A percentile compares a stretch with the other conserved stretches of the same genome.
phyloP scores from a whole-genome alignment of 2,888 invertebrate genomes.

The Heteromyza rotundicornis region DNA sequence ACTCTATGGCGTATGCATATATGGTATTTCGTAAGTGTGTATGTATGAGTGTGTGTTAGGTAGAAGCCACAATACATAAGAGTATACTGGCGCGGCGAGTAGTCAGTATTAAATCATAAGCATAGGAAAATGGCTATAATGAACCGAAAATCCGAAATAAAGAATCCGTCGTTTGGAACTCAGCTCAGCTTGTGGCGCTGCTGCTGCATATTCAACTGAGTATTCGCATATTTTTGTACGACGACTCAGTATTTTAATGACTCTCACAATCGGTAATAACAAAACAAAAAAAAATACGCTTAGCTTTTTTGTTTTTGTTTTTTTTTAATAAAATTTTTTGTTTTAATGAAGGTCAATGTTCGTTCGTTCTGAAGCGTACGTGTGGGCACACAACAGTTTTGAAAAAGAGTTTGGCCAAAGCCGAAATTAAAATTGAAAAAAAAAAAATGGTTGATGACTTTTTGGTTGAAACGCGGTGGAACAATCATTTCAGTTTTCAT shows the following conservation, averaged over 20 bases:
- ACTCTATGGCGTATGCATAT: background rate
- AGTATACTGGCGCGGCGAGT: background rate
- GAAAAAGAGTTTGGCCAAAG: too few species aligned
- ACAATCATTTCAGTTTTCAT: background rate
- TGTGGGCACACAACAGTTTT: too few species aligned
- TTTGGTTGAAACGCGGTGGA: background rate
- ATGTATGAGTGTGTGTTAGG: background rate
- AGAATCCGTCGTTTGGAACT: background rate
- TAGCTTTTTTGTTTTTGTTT: background rate
- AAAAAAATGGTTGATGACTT: too few species aligned
- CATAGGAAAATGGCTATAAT: too few species aligned
- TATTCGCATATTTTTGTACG: background rate
- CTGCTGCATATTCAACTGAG: background rate
- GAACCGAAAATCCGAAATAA: too few species aligned
- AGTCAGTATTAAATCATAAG: constrained; percentile 6
- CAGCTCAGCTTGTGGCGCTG: constrained; percentile 21
- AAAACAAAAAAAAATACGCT: background rate
- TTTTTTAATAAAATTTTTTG: constrained; percentile 40
- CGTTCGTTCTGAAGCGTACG: constrained; percentile 36
- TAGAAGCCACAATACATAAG: too few species aligned
- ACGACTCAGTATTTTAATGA: background rate
- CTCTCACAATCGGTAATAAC: background rate
- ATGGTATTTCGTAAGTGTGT: background rate
- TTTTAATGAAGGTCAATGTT: constrained; percentile 56
- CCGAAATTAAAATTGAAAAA: too few species aligned